These are phyloP conservation scores for Brachyrhaphis roseni DNA, from an alignment of 2,797 vertebrate genomes.

Conservation along the genomic window DNA sequence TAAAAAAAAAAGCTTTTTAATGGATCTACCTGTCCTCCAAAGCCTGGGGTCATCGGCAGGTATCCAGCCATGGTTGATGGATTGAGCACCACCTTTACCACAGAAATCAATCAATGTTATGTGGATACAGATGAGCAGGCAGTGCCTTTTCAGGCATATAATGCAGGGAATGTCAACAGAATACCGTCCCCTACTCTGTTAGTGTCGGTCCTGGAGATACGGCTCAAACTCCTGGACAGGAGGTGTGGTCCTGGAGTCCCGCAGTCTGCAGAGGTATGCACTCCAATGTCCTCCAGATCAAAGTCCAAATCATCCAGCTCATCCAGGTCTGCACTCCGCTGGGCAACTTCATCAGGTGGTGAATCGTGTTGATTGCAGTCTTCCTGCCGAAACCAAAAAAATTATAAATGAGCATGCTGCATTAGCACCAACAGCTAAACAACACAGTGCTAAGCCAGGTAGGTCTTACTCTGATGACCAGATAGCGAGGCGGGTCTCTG, in stretches of 20 bases:
- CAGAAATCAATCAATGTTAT: conserved; percentile 17
- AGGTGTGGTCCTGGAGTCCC: conserved; percentile 60
- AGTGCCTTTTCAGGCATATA: background rate
- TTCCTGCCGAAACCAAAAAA: conserved; percentile 56
- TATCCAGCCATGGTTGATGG: conserved; percentile 82
- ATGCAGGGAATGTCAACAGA: background rate
- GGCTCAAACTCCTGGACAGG: conserved; percentile 74
- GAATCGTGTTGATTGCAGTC: conserved; percentile 70
- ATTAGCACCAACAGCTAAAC: background rate
- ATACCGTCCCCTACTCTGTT: conserved; percentile 65
- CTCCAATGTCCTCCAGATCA: conserved; percentile 75
- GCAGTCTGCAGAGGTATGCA: conserved; percentile 49
- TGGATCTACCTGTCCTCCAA: conserved; percentile 80
- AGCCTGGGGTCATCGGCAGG: conserved; percentile 91
- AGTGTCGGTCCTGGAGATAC: conserved; percentile 65
- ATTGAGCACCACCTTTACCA: conserved; percentile 59
- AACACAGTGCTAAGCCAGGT: background rate
- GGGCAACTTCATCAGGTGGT: conserved; percentile 76
- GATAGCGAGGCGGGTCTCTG: conserved; percentile 91
- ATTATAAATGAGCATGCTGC: conserved; percentile 2
- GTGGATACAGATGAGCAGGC: background rate
- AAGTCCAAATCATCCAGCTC: conserved; percentile 79
- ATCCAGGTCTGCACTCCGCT: conserved; percentile 83
- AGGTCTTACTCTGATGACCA: conserved; percentile 89
- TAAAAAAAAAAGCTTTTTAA: background rate